Evolutionary conservation across 2,113 vertebrate species (phyloP), one percentile per base, ranked within the genome.

Genomic region (Coracopsis vasa): DNA sequence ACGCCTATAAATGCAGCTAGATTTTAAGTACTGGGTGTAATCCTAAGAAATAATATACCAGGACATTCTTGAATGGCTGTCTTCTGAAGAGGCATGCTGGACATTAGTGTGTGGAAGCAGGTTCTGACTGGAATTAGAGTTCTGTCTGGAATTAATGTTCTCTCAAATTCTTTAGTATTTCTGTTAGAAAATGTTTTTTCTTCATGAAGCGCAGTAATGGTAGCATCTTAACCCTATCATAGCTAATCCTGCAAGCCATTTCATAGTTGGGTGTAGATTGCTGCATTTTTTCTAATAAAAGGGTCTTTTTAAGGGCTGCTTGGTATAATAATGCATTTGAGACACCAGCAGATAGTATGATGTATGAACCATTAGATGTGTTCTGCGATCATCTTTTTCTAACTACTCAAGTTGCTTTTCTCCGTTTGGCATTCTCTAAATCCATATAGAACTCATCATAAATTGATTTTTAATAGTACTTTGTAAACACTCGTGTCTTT

Each of bases 371-470:
- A 61, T 90, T 93, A 91, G 51, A 82, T 65, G 23, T 86, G 42
- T 95, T 89, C 73, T 95, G 95, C 91, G 81, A 81, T 96, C 90
- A 65, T 80, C 70, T 60, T 92, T 86, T 92, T 91, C 79, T 77
- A 58, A 91, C 81, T 90, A 41, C 82, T 92, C 39, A 73, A 41
- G 56, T 42, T 92, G 23, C 56, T 90, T 94, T 70, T 82, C 41
- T 94, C 72, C 4, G 7, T 88, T 95, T 82, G 82, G 58, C 37
- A 17, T 83, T 86, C 65, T 97, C 51, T 92, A 67, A 96, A 89
- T 94, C 91, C 65, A 60, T 88, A 89, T 39, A 67, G 75, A 92
- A 54, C 47, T 74, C 83, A 64, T 80, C 72, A 80, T 75, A 94
- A 96, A 88, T 78, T 92, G 67, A 90, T 95, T 93, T 94, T 87